phyloP scores from a whole-genome alignment of 2,888 invertebrate species.

The Ormyrus rosae region DNA sequence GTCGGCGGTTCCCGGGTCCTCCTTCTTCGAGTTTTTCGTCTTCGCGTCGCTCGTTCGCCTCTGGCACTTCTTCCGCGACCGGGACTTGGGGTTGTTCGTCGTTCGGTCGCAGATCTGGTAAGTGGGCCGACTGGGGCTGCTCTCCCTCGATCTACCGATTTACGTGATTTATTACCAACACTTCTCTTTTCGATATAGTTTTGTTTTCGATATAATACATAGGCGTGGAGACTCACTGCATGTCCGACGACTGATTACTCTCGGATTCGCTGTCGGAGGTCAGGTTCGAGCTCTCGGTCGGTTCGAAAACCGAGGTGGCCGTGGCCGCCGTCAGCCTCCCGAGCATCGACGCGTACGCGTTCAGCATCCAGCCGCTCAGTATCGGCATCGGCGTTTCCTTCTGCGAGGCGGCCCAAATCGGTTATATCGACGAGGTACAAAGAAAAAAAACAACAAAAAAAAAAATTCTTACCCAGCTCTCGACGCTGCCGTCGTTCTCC shows the following conservation, averaged over 20 bases:
- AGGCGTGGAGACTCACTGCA: slow-evolving; percentile 41
- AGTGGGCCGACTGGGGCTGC: slow-evolving; percentile 41
- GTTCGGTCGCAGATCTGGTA: neutral
- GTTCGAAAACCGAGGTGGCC: slow-evolving; percentile 66
- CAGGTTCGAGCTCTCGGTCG: slow-evolving; percentile 67
- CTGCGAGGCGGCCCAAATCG: slow-evolving; percentile 55
- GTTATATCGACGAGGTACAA: no score
- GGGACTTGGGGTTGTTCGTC: neutral
- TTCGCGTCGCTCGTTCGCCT: slow-evolving; percentile 17
- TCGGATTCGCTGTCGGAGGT: slow-evolving; percentile 72
- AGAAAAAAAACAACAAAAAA: neutral
- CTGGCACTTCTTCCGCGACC: slow-evolving; percentile 37
- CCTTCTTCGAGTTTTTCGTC: neutral
- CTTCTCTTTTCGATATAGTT: neutral
- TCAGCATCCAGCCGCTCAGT: slow-evolving; percentile 72
- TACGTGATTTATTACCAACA: neutral
- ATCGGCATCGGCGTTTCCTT: slow-evolving; percentile 66
- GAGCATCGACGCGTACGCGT: slow-evolving; percentile 73
- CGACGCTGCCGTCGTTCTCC: slow-evolving; percentile 53
- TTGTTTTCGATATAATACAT: neutral
- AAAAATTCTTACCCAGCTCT: slow-evolving; percentile 49
- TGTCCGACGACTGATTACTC: slow-evolving; percentile 72
- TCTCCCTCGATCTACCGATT: slow-evolving; percentile 48
- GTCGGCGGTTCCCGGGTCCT: slow-evolving; percentile 5
- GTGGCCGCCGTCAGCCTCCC: slow-evolving; percentile 69